phyloP scores from a whole-genome alignment of 2,113 vertebrate species.

The Bubalus kerabau region DNA sequence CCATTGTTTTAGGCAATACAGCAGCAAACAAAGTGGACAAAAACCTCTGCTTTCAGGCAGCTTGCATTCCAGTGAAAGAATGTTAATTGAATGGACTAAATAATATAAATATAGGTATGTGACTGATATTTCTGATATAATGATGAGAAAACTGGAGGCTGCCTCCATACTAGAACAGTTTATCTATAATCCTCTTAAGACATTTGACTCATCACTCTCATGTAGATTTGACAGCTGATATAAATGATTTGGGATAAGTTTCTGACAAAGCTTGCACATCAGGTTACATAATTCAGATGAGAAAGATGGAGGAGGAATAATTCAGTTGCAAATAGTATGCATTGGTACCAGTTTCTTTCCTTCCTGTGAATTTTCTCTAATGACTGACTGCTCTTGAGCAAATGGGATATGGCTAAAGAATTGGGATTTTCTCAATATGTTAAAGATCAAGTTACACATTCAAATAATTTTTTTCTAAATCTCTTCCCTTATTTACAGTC shows the following conservation, averaged over 20 bases:
- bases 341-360: not conserved
- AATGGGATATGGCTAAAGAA: not conserved
- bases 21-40: not conserved
- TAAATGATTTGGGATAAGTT: not conserved
- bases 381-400: not conserved
- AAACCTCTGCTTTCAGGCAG: not conserved
- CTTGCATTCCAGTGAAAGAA: not conserved
- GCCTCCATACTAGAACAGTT: not conserved
- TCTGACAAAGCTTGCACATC: not conserved
- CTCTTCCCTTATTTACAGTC: not conserved
- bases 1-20: not conserved
- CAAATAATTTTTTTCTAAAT: not conserved
- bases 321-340: not conserved
- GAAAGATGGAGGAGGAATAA: not conserved
- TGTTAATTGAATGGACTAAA: not conserved
- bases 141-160: not conserved
- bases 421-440: not conserved
- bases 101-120: not conserved
- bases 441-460: not conserved
- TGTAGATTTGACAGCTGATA: not conserved
- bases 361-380: not conserved
- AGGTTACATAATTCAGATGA: not conserved
- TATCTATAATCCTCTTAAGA: not conserved
- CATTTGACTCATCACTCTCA: not conserved
- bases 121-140: not conserved